Evolutionary conservation across 2,888 invertebrate species (phyloP), one percentile per base, ranked within the genome.

Genomic region (Tetragonula carbonaria): DNA sequence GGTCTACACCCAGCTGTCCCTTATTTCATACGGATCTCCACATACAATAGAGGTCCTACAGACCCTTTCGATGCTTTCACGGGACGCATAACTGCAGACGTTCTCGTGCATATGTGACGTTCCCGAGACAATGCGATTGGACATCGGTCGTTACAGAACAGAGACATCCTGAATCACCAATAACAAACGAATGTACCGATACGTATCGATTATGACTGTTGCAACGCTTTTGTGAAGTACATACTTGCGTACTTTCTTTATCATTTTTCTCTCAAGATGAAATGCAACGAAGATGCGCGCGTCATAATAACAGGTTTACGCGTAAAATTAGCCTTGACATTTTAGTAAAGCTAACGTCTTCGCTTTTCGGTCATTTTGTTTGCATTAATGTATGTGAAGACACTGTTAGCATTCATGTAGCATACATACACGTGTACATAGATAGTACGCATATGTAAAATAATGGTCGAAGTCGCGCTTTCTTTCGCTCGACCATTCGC

Each of bases 1-100:
- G 93, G 92, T 91, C 77, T 85, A 70, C 68, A 79, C 45, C 87
- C 92, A 92, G 93, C 92, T 92, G 92, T 92, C 92, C 91, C 90
- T 86, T 78, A 88, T 89, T 90, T 84, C 77, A 70, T 78, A 65
- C 51, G 75, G 73, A 78, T 82, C 77, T 80, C 53, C 33, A 62
- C 77, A n/a, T 83, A 91, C 91, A 92, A 92, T 92, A 91, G 91
- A 92, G 91, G 90, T 90, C 84, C 84, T 71, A 74, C 71, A 23
- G 84, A 85, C 86, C 88, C 86, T 76, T 45, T 88, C 78, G 53
- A 81, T 57, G 74, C 77, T 78, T 77, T 83, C 80, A 78, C 71
- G 66, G 70, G 80, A 80, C 72, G 78, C 65, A 23, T 70, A 77
- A 57, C 78, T 80, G 77, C 75, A 80, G 80, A 79, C 80, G 68